Conservation (phyloP, 1,140 invertebrate genomes). For the Pseudomyrmex dendroicus region DNA sequence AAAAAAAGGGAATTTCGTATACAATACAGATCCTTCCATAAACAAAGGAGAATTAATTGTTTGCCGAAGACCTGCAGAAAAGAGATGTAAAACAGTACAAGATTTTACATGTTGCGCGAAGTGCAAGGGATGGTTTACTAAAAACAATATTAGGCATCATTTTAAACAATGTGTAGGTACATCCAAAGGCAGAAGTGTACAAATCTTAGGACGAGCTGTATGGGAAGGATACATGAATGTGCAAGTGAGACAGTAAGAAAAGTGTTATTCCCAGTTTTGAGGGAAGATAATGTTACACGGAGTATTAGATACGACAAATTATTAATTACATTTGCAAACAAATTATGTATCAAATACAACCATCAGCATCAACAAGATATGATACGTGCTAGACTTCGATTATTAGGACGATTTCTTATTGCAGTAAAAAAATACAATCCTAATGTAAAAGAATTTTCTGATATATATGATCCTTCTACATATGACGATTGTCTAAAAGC, state of each 20-base stretch:
- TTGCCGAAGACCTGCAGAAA: not conserved
- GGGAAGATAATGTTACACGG: not conserved
- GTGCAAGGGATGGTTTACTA: conserved; percentile 13
- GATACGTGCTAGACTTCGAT: conserved; percentile 17
- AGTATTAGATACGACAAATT: conserved; percentile 21
- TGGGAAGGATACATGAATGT: conserved; percentile 23
- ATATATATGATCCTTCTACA: not conserved
- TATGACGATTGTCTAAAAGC: conserved; percentile 14
- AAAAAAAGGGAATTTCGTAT: conserved; percentile 1
- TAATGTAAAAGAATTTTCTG: conserved; percentile 7
- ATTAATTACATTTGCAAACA: conserved; percentile 16
- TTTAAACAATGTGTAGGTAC: conserved; percentile 15
- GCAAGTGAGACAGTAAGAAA: conserved; percentile 28
- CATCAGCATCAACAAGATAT: conserved; percentile 7
- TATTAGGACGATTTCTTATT: conserved; percentile 8
- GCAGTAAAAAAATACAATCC: not conserved
- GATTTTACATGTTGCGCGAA: conserved; percentile 2
- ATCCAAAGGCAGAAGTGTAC: conserved; percentile 16
- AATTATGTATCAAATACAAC: conserved; percentile 12
- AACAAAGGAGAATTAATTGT: not conserved
- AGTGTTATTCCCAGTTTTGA: not conserved
- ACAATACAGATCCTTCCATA: not conserved
- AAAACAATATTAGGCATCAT: conserved; percentile 16
- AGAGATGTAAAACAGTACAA: not conserved
- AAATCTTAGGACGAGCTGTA: not conserved